Conservation (phyloP, 1,140 invertebrate genomes). For the Rhopalosiphum maidis region DNA sequence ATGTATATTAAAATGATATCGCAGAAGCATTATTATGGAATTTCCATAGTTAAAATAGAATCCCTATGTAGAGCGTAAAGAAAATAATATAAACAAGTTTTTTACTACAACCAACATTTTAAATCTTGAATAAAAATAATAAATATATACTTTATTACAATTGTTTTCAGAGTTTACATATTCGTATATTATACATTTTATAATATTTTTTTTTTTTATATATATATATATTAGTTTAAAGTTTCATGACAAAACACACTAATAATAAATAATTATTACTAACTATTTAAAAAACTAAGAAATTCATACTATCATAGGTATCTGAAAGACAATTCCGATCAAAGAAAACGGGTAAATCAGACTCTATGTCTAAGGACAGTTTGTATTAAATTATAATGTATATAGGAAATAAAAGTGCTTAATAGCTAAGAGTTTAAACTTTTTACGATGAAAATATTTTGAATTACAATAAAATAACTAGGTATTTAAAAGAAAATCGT, state of each 20-base stretch:
- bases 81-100: constrained; percentile 14
- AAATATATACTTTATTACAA: background rate
- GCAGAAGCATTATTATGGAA: constrained; percentile 8
- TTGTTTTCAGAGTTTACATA: background rate
- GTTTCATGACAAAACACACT: background rate
- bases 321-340: background rate
- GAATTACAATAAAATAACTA: too few species aligned
- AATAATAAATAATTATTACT: background rate
- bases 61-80: background rate
- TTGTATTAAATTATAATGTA: background rate
- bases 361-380: background rate
- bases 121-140: background rate
- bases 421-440: too few species aligned
- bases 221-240: background rate
- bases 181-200: background rate
- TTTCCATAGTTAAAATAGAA: background rate
- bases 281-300: background rate
- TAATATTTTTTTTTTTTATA: background rate
- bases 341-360: background rate
- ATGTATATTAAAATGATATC: background rate
- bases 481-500: too few species aligned
- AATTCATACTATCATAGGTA: background rate
- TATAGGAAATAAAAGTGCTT: too few species aligned
- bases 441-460: too few species aligned
- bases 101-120: background rate